Percentiles rank a stretch among this genome's conserved stretches.
These are phyloP conservation scores for Choloepus didactylus DNA, from an alignment of 2,797 vertebrate genomes.

Conservation along the genomic window DNA sequence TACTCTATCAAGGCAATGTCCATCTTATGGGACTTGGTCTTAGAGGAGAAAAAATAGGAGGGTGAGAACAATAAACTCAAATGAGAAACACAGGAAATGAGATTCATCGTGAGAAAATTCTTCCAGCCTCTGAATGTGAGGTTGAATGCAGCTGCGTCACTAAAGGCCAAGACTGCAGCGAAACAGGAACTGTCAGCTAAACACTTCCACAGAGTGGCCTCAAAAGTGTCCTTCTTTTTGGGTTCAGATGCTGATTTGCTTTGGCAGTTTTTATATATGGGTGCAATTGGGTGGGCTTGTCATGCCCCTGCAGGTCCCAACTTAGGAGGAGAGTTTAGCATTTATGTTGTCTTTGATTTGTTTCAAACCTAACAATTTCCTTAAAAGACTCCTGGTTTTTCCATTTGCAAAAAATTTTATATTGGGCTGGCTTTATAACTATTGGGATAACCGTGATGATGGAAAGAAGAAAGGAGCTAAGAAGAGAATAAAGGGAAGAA, in stretches of 20 bases:
- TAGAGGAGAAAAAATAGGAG: background rate
- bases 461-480: background rate
- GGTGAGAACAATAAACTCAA: slow-evolving; percentile 49
- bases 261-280: background rate
- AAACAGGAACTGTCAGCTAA: slow-evolving; percentile 63
- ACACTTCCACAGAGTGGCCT: background rate
- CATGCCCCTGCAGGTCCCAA: background rate
- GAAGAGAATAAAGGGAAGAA: background rate
- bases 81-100: slow-evolving; percentile 69
- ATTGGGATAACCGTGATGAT: background rate
- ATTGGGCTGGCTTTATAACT: background rate
- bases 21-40: slow-evolving; percentile 22
- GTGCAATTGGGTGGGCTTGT: background rate
- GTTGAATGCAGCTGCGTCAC: slow-evolving; percentile 6
- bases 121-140: background rate
- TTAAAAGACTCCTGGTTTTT: background rate
- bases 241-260: background rate
- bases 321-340: background rate
- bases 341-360: background rate
- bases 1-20: background rate
- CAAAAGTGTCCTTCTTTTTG: background rate
- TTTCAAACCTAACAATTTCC: background rate
- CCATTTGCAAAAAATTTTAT: background rate
- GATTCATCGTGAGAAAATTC: slow-evolving; percentile 70
- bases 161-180: background rate